Conservation (phyloP, 2,888 invertebrate species). For the Xestia sexstrigata region DNA sequence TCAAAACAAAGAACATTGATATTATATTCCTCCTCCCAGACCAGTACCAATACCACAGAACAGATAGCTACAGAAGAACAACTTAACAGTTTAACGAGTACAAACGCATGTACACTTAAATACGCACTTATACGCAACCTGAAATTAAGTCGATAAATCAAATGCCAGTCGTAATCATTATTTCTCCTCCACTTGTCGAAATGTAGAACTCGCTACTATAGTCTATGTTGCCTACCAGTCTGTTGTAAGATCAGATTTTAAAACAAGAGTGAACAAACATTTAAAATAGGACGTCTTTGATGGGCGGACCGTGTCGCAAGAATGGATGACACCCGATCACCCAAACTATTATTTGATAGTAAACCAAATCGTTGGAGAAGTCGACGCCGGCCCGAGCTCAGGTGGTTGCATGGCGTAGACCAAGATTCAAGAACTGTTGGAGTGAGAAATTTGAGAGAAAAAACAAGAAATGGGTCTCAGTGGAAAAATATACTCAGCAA, state of each 20-base stretch:
- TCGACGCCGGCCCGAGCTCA: neutral
- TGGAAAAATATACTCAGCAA: neutral
- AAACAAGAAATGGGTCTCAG: neutral
- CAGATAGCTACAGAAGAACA: conserved; percentile 5
- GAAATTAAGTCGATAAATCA: neutral
- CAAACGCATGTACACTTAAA: neutral
- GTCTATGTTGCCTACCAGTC: neutral
- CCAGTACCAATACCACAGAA: neutral
- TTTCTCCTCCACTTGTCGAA: neutral
- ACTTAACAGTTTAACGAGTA: neutral
- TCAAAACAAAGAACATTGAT: conserved; percentile 52
- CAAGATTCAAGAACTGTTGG: neutral
- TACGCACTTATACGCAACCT: neutral
- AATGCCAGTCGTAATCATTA: neutral
- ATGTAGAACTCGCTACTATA: neutral
- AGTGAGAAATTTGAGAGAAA: neutral
- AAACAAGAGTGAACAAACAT: neutral
- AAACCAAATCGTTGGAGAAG: neutral
- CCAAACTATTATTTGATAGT: neutral
- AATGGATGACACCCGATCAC: neutral
- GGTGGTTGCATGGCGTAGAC: neutral
- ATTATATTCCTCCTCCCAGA: conserved; percentile 5
- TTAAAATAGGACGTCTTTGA: neutral
- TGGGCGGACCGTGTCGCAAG: neutral
- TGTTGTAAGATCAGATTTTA: neutral